Evolutionary conservation across 2,888 invertebrate genomes (phyloP), one percentile per base, ranked within the genome.

Genomic region (Drosophila peninsularis): DNA sequence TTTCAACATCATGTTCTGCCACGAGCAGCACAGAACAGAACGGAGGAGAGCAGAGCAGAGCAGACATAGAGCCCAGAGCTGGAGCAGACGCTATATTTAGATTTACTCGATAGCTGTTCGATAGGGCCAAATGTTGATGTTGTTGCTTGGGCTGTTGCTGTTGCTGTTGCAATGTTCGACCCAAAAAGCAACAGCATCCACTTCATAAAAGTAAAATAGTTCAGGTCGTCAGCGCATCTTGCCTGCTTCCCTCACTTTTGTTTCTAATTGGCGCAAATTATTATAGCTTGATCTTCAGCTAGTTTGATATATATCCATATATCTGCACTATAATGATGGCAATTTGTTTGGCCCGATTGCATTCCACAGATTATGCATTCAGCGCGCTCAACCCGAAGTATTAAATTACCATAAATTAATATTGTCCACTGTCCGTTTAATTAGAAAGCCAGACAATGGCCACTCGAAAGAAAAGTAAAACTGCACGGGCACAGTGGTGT

Each of bases 381-480:
- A n/a, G 62, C 45, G 50, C 37, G 13, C n/a, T 47, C 47, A 49
- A 71, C 62, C 5, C 68, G 58, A 73, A 66, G 80, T 73, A 84
- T 83, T 78, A 77, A 85, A 86, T 84, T 84, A 84, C 80, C 80
- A 83, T 83, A 80, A 86, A 85, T 83, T 82, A 79, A 80, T 75
- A 80, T 75, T 68, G 69, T 75, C 62, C 47, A 24, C 70, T 52
- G 79, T 50, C 79, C 79, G 75, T 70, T 85, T 82, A 84, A 84
- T 80, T 84, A 74, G 74, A 72, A 56, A 62, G 64, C 73, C 81
- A 85, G 83, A 82, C 83, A 72, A 57, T 44, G 62, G 54, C 13
- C 37, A 60, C 27, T 21, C 32, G 34, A 30, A 53, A 42, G 32
- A 61, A 49, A 67, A 7, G 19, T n/a, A 55, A 47, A 32, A 50